Percentiles rank a stretch among this genome's conserved stretches.
These are phyloP conservation scores for Cataglyphis cursor DNA, from an alignment of 2,888 invertebrate genomes.

Conservation along the genomic window DNA sequence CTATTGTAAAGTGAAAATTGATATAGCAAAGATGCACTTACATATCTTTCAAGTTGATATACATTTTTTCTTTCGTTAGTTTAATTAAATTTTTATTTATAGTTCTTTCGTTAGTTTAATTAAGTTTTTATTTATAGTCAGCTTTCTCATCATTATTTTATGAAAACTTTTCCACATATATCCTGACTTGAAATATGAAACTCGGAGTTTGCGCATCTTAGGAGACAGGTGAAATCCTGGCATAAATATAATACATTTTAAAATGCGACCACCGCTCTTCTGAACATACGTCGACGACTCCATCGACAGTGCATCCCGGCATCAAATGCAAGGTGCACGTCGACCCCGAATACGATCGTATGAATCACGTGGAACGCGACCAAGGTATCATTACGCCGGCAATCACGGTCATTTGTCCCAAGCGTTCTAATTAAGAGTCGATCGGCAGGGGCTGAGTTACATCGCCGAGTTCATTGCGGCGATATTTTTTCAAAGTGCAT, in stretches of 20 bases:
- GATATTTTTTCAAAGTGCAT: constrained; percentile 39
- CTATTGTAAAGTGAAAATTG: background rate
- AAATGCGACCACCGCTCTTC: background rate
- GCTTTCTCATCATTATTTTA: background rate
- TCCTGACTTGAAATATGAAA: background rate
- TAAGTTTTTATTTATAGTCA: background rate
- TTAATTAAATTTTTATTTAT: background rate
- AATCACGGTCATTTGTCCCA: constrained; percentile 75
- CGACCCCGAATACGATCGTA: constrained; percentile 63
- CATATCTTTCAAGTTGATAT: background rate
- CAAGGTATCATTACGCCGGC: constrained; percentile 74
- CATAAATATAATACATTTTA: constrained; percentile 25
- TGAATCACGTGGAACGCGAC: constrained; percentile 75
- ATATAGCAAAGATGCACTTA: background rate
- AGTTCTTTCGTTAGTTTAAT: background rate
- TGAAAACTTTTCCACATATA: constrained; percentile 4
- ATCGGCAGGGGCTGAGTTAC: constrained; percentile 61
- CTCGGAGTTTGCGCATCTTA: background rate
- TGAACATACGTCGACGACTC: constrained; percentile 52
- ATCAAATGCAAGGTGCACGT: constrained; percentile 51
- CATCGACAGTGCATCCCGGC: constrained; percentile 26
- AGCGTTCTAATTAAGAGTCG: constrained; percentile 75
- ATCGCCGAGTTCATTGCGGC: constrained; percentile 52
- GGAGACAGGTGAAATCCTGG: constrained; percentile 5
- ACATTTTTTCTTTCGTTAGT: background rate